Conservation (phyloP, 1,140 invertebrate genomes). For the Ptiloglossa arizonensis region DNA sequence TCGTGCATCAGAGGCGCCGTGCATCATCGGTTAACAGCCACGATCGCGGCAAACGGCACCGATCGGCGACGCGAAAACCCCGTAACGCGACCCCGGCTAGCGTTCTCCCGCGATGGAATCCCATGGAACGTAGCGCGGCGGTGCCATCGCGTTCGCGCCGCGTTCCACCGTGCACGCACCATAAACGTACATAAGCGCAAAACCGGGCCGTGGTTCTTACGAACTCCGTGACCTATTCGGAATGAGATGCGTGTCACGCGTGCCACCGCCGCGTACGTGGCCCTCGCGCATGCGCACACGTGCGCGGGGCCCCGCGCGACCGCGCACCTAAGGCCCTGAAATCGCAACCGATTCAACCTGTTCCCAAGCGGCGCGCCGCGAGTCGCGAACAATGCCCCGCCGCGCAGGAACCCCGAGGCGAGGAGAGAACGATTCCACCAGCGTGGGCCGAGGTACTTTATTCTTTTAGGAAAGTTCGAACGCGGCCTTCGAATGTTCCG, state of each 20-base stretch:
- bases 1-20: conserved; percentile 55
- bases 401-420: neutral
- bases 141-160: conserved; percentile 23
- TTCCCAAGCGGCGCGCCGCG: conserved; percentile 8
- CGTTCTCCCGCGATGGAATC: conserved; percentile 12
- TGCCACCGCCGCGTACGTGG: conserved; percentile 41
- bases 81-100: conserved; percentile 22
- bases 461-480: neutral
- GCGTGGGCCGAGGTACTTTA: neutral
- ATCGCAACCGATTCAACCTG: conserved; percentile 41
- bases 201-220: conserved; percentile 28
- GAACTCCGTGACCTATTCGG: conserved; percentile 55
- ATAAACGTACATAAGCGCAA: conserved; percentile 46
- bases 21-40: conserved; percentile 63
- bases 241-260: conserved; percentile 64
- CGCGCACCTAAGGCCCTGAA: conserved; percentile 19
- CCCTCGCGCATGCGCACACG: neutral
- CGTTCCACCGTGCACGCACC: conserved; percentile 35
- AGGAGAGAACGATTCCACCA: neutral
- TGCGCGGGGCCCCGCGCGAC: too few relatives aligned
- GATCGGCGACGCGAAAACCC: conserved; percentile 48
- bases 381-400: conserved; percentile 30
- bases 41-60: conserved; percentile 55
- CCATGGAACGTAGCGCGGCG: conserved; percentile 5
- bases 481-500: too few relatives aligned